Percentiles rank a stretch among this genome's conserved stretches.
Conservation (phyloP, 1,140 invertebrate species). For the Hermatobates lingyangjiaoensis region DNA sequence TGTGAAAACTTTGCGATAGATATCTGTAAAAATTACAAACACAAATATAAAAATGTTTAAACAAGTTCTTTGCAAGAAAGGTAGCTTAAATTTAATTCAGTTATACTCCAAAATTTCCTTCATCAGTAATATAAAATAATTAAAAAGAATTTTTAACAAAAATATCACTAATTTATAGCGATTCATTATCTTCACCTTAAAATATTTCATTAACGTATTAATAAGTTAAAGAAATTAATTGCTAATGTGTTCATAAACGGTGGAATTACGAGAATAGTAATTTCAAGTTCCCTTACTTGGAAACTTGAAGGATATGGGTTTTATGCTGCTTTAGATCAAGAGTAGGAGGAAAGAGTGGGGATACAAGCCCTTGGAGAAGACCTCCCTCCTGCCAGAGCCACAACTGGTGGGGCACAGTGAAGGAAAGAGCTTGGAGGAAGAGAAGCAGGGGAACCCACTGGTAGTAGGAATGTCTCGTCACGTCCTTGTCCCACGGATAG, state of each 20-base stretch:
- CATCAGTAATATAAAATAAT: no score
- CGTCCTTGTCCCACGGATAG: constrained; percentile 27
- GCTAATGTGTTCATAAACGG: constrained; percentile 39
- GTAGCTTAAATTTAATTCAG: no score
- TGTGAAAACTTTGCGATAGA: not conserved
- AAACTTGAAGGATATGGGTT: constrained; percentile 25
- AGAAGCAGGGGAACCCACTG: constrained; percentile 74
- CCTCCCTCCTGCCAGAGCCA: constrained; percentile 60
- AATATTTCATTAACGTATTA: no score
- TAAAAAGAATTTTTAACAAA: no score
- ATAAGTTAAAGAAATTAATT: no score
- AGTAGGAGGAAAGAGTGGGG: constrained; percentile 22
- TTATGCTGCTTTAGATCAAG: constrained; percentile 28
- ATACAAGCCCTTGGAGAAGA: constrained; percentile 24
- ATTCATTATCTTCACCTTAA: no score
- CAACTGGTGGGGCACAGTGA: constrained; percentile 48
- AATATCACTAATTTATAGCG: no score
- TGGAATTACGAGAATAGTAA: constrained; percentile 21
- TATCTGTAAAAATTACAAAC: constrained; percentile 21
- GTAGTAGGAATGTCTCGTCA: constrained; percentile 58
- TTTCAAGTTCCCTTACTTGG: not conserved
- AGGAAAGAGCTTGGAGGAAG: constrained; percentile 54
- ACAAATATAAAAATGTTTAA: no score
- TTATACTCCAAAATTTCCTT: no score
- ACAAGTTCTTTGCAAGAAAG: no score